Evolutionary conservation across 2,797 vertebrate species (phyloP).

Genomic region (Anisognathus igniventris): DNA sequence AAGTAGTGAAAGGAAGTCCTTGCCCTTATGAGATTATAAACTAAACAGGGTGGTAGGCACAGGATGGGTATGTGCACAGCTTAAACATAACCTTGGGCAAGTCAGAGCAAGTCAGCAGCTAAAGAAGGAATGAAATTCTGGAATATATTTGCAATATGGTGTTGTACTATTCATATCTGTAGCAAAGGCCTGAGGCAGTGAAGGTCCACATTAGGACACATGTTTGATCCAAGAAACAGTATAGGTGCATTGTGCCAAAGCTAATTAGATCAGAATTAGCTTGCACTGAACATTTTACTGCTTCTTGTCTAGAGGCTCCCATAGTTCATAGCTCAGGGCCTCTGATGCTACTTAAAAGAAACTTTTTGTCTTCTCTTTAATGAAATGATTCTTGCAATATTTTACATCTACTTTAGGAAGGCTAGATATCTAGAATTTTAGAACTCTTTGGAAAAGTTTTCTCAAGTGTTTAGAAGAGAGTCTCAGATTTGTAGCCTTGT

Average conservation of each 20-base stretch:
- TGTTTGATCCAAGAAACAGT: neutral
- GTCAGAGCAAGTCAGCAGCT: neutral
- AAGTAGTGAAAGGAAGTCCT: constrained; percentile 27
- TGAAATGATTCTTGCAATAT: neutral
- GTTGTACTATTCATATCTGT: neutral
- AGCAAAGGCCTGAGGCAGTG: neutral
- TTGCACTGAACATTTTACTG: neutral
- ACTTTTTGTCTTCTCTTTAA: neutral
- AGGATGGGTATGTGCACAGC: neutral
- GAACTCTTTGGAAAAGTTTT: neutral
- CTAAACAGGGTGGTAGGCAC: constrained; percentile 3
- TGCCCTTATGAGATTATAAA: neutral
- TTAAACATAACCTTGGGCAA: constrained; percentile 32
- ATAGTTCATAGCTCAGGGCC: neutral
- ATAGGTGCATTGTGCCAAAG: neutral
- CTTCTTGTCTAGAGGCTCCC: neutral
- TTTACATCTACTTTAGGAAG: neutral
- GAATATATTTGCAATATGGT: neutral
- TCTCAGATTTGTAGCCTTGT: neutral
- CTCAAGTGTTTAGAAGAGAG: neutral
- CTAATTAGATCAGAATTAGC: neutral
- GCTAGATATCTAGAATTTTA: neutral
- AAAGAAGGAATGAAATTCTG: neutral
- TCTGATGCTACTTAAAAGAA: neutral
- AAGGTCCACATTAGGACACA: neutral